phyloP scores from a whole-genome alignment of 2,113 vertebrate genomes.

The Chamaetylas fuelleborni region DNA sequence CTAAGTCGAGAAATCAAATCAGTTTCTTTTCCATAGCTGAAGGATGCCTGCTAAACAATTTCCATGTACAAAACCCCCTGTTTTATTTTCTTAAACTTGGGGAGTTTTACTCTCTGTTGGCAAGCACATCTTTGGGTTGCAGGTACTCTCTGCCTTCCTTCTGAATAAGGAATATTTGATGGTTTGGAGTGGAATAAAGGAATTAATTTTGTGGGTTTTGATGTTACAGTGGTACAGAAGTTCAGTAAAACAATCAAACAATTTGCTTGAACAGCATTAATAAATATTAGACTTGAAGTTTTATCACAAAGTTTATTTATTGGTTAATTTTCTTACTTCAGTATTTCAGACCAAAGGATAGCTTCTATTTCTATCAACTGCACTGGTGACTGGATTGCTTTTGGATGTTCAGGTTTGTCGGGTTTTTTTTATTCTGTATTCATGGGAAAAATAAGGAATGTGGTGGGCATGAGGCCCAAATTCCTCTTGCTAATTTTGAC shows the following conservation, averaged over 20 bases:
- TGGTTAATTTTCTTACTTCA: constrained; percentile 30
- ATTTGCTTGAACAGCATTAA: not conserved
- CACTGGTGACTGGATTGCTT: constrained; percentile 94
- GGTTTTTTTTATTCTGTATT: not conserved
- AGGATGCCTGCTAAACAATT: not conserved
- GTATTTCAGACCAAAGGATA: constrained; percentile 93
- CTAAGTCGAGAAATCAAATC: not conserved
- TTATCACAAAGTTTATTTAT: not conserved
- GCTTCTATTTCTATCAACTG: constrained; percentile 83
- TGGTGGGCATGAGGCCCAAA: not conserved
- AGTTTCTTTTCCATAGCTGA: not conserved
- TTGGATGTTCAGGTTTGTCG: constrained; percentile 89
- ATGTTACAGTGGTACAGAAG: not conserved
- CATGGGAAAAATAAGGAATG: not conserved
- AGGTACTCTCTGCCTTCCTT: not conserved
- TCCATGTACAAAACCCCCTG: rapidly evolving
- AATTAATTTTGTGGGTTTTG: not conserved
- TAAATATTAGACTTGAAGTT: not conserved
- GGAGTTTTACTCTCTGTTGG: not conserved
- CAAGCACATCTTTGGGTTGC: not conserved
- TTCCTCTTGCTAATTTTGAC: not conserved
- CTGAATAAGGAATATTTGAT: not conserved
- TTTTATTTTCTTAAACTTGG: not conserved
- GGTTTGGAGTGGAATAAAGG: not conserved
- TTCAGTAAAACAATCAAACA: not conserved